Evolutionary conservation across 2,888 invertebrate genomes (phyloP).

Genomic region (Hoplodrina ambigua): DNA sequence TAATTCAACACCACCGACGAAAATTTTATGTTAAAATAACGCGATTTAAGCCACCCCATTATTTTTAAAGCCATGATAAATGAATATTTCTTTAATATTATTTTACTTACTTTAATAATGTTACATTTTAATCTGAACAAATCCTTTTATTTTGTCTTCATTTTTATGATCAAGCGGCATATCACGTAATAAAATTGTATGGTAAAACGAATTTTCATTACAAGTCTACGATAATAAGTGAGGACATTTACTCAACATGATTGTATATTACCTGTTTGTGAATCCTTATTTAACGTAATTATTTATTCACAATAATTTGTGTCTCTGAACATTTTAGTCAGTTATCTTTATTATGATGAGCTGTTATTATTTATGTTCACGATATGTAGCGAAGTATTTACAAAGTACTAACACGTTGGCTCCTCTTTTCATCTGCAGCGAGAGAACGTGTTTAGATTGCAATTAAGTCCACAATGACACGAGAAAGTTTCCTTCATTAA

Average conservation of each 20-base stretch:
- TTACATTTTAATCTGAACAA: constrained; percentile 2
- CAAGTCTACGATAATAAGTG: neutral
- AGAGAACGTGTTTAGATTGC: constrained; percentile 12
- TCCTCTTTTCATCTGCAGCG: constrained; percentile 15
- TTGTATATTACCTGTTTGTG: too few relatives aligned
- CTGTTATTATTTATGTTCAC: constrained; percentile 1
- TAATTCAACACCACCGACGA: constrained; percentile 50
- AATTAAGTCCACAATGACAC: constrained; percentile 25
- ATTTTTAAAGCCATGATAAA: constrained; percentile 38
- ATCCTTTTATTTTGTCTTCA: neutral
- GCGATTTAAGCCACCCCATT: constrained; percentile 28
- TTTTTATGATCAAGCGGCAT: neutral
- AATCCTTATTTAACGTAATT: neutral
- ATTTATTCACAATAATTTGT: neutral
- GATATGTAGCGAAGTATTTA: neutral
- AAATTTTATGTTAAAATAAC: constrained; percentile 45
- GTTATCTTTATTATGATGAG: neutral
- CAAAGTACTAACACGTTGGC: constrained; percentile 1
- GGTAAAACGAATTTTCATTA: neutral
- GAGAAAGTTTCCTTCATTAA: constrained; percentile 20
- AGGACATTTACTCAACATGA: too few relatives aligned
- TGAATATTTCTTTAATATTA: constrained; percentile 21
- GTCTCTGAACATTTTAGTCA: neutral
- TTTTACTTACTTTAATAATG: constrained; percentile 19
- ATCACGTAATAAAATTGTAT: neutral